phyloP scores from a whole-genome alignment of 1,140 invertebrate species.

The Dendrolimus punctatus region DNA sequence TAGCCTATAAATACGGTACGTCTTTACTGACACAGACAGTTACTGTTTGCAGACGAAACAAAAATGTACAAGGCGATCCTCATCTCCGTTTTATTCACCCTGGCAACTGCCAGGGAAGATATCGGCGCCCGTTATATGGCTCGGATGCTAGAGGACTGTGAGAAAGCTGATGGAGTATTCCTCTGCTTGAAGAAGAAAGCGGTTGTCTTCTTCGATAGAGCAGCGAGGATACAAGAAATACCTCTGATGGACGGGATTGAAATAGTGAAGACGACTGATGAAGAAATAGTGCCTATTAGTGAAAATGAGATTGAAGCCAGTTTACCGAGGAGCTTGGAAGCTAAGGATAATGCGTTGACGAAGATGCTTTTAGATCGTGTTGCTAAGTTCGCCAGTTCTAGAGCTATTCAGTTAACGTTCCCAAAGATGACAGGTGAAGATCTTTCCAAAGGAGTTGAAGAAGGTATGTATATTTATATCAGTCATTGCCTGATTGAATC shows the following conservation, averaged over 20 bases:
- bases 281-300: slow-evolving; percentile 50
- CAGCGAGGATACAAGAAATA: slow-evolving; percentile 78
- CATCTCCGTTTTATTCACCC: neutral
- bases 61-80: slow-evolving; percentile 4
- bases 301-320: slow-evolving; percentile 79
- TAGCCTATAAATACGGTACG: slow-evolving; percentile 6
- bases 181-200: slow-evolving; percentile 87
- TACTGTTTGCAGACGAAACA: slow-evolving; percentile 1
- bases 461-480: slow-evolving; percentile 72
- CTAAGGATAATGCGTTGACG: slow-evolving; percentile 77
- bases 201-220: slow-evolving; percentile 81
- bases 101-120: slow-evolving; percentile 32
- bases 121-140: slow-evolving; percentile 71
- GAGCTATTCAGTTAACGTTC: slow-evolving; percentile 81
- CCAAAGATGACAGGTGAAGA: slow-evolving; percentile 80
- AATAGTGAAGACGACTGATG: slow-evolving; percentile 73
- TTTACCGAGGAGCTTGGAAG: slow-evolving; percentile 75
- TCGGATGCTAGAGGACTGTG: slow-evolving; percentile 77
- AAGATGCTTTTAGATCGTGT: slow-evolving; percentile 80
- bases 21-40: slow-evolving; percentile 1
- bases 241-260: slow-evolving; percentile 77
- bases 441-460: slow-evolving; percentile 79
- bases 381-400: slow-evolving; percentile 79
- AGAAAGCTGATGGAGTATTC: slow-evolving; percentile 72
- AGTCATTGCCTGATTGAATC: too few relatives aligned